phyloP scores from a whole-genome alignment of 2,113 vertebrate genomes.

The Tor tambroides region DNA sequence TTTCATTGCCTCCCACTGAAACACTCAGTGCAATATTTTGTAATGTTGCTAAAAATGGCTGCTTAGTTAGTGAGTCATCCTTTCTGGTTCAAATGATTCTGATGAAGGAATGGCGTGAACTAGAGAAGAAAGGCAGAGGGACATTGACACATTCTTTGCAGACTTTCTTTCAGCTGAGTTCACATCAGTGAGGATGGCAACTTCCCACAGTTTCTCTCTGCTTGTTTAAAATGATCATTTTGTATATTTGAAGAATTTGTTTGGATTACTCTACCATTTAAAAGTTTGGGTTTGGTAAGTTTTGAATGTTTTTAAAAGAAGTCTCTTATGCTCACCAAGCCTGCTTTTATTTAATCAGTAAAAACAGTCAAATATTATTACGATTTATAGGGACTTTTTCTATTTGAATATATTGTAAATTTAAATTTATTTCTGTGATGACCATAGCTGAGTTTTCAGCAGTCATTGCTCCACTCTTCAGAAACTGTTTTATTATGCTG shows the following conservation, averaged over 20 bases:
- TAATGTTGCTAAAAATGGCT: constrained; percentile 71
- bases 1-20: constrained; percentile 69
- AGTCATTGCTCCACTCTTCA: not conserved
- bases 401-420: not conserved
- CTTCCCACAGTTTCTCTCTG: not conserved
- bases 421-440: not conserved
- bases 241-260: not conserved
- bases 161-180: constrained; percentile 2
- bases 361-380: not conserved
- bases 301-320: not conserved
- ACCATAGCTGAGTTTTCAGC: not conserved
- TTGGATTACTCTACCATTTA: not conserved
- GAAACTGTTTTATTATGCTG: not conserved
- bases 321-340: not conserved
- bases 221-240: not conserved
- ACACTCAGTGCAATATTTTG: constrained; percentile 64
- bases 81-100: constrained; percentile 61
- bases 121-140: not conserved
- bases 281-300: not conserved
- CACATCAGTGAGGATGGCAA: not conserved
- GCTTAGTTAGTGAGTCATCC: constrained; percentile 71
- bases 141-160: not conserved
- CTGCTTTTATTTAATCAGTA: not conserved
- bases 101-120: constrained; percentile 18
- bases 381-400: not conserved